These are phyloP conservation scores for Lichenostomus cassidix DNA, from an alignment of 2,113 vertebrate species.

Conservation along the genomic window DNA sequence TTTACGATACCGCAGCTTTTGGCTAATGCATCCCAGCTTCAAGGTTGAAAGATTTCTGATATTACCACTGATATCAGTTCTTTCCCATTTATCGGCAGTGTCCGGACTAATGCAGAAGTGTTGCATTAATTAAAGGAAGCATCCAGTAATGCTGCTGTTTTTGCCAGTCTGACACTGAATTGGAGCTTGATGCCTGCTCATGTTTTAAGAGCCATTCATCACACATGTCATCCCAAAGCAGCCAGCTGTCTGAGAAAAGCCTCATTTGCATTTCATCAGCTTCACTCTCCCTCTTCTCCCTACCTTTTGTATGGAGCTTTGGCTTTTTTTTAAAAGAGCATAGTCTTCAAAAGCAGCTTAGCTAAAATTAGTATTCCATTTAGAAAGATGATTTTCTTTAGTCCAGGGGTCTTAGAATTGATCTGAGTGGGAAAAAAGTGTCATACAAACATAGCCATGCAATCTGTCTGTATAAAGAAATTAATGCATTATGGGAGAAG, in stretches of 20 bases:
- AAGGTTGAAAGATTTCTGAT: slow-evolving; percentile 85
- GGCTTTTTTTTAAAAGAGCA: slow-evolving; percentile 66
- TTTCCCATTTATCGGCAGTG: slow-evolving; percentile 80
- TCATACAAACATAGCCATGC: slow-evolving; percentile 27
- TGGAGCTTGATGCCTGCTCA: slow-evolving; percentile 89
- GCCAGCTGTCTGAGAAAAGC: slow-evolving; percentile 88
- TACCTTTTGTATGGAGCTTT: slow-evolving; percentile 73
- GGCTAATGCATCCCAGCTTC: slow-evolving; percentile 78
- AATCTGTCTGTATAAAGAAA: slow-evolving; percentile 61
- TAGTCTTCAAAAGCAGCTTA: slow-evolving; percentile 75
- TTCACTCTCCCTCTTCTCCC: slow-evolving; percentile 67
- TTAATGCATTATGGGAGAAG: slow-evolving; percentile 38
- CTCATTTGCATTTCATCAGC: slow-evolving; percentile 90
- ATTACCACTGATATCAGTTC: slow-evolving; percentile 80
- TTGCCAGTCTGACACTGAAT: slow-evolving; percentile 87
- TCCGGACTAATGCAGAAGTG: slow-evolving; percentile 78
- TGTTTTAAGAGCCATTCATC: slow-evolving; percentile 95
- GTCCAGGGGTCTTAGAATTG: slow-evolving; percentile 67
- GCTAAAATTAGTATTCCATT: slow-evolving; percentile 77
- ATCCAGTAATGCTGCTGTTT: slow-evolving; percentile 81
- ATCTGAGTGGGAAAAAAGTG: slow-evolving; percentile 39
- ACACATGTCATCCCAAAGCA: slow-evolving; percentile 91
- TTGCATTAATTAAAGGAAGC: slow-evolving; percentile 92
- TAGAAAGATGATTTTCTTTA: slow-evolving; percentile 74
- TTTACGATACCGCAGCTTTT: slow-evolving; percentile 77